Evolutionary conservation across 2,888 invertebrate species (phyloP), one percentile per base, ranked within the genome.

Genomic region (Tetranychus piercei): DNA sequence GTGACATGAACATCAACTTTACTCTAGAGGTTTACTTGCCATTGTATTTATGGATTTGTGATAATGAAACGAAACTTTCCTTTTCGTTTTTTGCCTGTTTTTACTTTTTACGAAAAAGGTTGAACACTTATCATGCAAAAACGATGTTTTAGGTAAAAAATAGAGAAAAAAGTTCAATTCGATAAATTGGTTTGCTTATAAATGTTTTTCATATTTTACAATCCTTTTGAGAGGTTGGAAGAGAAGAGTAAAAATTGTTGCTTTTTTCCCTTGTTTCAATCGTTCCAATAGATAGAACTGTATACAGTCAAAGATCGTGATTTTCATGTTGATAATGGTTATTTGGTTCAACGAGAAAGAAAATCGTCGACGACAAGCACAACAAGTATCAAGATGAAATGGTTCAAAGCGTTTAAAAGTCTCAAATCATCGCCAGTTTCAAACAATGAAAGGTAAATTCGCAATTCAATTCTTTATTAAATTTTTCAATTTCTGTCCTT

Each of bases 391-490:
- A 94, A 94, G 86, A 92, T 90, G 82, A 94, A 94, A 86, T 95
- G 95, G 95, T 86, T 94, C 81, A 95, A 94, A 84, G 95, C 95
- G 78, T 93, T 95, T 86, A 90, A 92, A 83, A 93, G 92, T 84
- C 86, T 95, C 79, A 93, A 93, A 84, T 78, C 79, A 73, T 75
- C 71, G n/a, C 74, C 76, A n/a, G 77, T 75, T 67, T 34, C 34
- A 3, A 76, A 77, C 43, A 73, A 76, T 22, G 78, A 76, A 74
- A 79, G 78, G 77, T 78, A 76, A 34, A 34, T 34, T 34, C 34
- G 3, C 34, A 34, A 3, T n/a, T 34, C 34, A 34, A 3, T 5
- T 34, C 5, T 34, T 34, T 4, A 34, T 34, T 34, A 34, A 34
- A 34, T 34, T 34, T 34, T 4, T 5, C 34, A 34, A 34, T 34